Conservation (phyloP, 2,888 invertebrate species). For the Girardia tigrina region DNA sequence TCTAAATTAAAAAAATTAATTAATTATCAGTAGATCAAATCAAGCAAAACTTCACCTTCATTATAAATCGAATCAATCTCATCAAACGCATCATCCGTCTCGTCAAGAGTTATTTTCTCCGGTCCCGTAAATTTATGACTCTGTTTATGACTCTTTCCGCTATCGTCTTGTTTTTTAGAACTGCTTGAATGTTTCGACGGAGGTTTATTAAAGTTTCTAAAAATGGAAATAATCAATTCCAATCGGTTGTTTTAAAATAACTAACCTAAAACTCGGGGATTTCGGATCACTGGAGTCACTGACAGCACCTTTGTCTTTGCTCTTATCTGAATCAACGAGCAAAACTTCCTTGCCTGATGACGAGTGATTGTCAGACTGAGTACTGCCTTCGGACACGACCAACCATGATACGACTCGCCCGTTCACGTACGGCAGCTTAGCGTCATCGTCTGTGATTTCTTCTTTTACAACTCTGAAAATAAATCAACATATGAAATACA, state of each 20-base stretch:
- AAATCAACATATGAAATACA: too few species aligned
- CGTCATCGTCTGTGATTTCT: slow-evolving; percentile 87
- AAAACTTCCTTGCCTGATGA: background rate
- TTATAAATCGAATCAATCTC: slow-evolving; percentile 13
- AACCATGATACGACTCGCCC: slow-evolving; percentile 87
- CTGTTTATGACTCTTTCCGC: background rate
- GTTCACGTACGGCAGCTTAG: slow-evolving; percentile 87
- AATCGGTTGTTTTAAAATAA: background rate
- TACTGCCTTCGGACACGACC: slow-evolving; percentile 7
- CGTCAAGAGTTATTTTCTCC: background rate
- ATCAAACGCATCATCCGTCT: slow-evolving; percentile 16
- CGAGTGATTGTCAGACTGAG: background rate
- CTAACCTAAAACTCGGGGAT: background rate
- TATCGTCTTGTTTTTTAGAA: background rate
- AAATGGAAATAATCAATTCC: background rate
- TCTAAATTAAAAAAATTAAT: background rate
- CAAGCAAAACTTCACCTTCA: background rate
- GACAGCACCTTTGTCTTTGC: slow-evolving; percentile 8
- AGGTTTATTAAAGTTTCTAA: background rate
- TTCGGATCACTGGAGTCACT: slow-evolving; percentile 2
- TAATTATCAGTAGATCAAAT: background rate
- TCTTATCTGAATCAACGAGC: slow-evolving; percentile 11
- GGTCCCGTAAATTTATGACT: slow-evolving; percentile 14
- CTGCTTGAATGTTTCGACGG: background rate
- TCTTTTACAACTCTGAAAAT: slow-evolving; percentile 81